Conservation (phyloP, 1,140 invertebrate species). For the Diorhabda elongata region DNA sequence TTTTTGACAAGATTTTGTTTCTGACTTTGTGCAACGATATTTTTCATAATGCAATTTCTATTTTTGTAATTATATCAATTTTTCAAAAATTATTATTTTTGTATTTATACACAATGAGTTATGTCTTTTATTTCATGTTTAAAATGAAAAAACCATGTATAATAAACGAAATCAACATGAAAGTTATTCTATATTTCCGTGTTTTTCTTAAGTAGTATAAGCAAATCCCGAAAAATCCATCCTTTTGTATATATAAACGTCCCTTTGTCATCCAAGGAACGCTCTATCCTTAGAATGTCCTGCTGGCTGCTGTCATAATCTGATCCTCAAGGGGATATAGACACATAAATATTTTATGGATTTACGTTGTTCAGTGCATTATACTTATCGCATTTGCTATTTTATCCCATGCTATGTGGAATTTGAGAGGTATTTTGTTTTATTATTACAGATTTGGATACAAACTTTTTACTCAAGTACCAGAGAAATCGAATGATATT, state of each 20-base stretch:
- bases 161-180: background rate
- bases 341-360: constrained; percentile 48
- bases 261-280: constrained; percentile 4
- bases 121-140: too few relatives aligned
- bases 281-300: constrained; percentile 17
- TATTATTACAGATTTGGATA: background rate
- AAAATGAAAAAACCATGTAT: background rate
- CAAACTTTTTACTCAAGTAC: too few relatives aligned
- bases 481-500: too few relatives aligned
- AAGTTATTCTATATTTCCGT: background rate
- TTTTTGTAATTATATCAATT: too few relatives aligned
- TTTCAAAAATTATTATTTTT: too few relatives aligned
- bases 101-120: too few relatives aligned
- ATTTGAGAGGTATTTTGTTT: constrained; percentile 5
- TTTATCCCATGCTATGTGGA: constrained; percentile 39
- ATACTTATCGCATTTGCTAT: constrained; percentile 47
- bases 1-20: too few relatives aligned
- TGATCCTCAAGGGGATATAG: constrained; percentile 39
- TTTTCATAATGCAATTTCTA: too few relatives aligned
- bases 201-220: constrained; percentile 3
- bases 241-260: constrained; percentile 10
- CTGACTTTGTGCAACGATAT: too few relatives aligned
- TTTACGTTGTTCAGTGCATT: constrained; percentile 48
- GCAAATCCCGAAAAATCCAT: background rate
- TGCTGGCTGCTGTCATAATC: constrained; percentile 43